Evolutionary conservation across 2,797 vertebrate species (phyloP), one percentile per base, ranked within the genome.

Genomic region (Champsocephalus gunnari): DNA sequence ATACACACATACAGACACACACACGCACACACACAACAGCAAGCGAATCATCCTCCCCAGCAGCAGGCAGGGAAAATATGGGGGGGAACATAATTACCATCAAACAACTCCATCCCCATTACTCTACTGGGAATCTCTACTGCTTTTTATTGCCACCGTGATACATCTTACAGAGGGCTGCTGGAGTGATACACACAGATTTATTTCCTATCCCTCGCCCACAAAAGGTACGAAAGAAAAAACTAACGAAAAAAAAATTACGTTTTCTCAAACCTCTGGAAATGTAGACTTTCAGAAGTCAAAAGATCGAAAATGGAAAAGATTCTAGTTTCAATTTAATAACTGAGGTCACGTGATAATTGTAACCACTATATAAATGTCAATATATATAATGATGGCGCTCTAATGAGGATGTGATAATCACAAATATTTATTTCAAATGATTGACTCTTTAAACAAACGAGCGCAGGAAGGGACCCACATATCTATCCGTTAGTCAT

Each of bases 81-180:
- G 91, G 89, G 78, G 87, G 90, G 95, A 97, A 97, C 94, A 92
- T 94, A 97, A 97, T 97, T 97, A 97, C 95, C 91, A 93, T 92
- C 86, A 95, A 96, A 96, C 94, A 95, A 95, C 95, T 94, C 94
- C 90, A 95, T 96, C 96, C 96, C 92, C 95, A 95, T 88, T 85
- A 91, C 93, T 96, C 95, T 93, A 84, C 89, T 92, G 95, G 95
- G 96, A 96, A 93, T 96, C 89, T 95, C 93, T 88, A 82, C 89
- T 93, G 94, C 93, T 94, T 94, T 96, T 96, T 96, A 91, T 87
- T 86, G 85, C 84, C 71, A 68, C 70, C n/a, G 14, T 71, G 80
- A 83, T 80, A 61, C 61, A 79, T 88, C 81, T 74, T 41, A 70
- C 77, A 21, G 73, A 66, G 45, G 60, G 61, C 14, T 66, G 82